Conservation (phyloP, 1,140 invertebrate genomes). For the Coptotermes formosanus region DNA sequence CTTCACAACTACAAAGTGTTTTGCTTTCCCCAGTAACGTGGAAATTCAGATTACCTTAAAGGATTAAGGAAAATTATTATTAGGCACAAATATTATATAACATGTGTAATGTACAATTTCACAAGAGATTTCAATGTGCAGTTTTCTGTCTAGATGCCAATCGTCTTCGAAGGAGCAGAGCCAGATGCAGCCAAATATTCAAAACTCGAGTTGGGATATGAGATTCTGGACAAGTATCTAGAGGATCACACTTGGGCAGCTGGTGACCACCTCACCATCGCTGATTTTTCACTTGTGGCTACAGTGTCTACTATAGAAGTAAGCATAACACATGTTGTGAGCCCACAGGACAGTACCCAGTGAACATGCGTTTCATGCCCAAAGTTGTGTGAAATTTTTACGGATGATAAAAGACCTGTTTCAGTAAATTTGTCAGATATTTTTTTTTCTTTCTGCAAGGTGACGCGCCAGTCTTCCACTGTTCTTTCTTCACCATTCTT, state of each 20-base stretch:
- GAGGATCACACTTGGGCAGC: constrained; percentile 63
- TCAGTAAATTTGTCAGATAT: too few relatives aligned
- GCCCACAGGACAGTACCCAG: too few relatives aligned
- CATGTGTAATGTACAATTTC: too few relatives aligned
- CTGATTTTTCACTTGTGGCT: constrained; percentile 65
- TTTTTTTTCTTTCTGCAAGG: too few relatives aligned
- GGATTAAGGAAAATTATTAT: too few relatives aligned
- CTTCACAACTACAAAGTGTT: too few relatives aligned
- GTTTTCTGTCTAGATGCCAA: constrained; percentile 59
- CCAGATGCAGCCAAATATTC: constrained; percentile 62
- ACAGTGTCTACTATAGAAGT: constrained; percentile 65
- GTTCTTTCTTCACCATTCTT: neutral
- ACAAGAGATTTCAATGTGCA: neutral
- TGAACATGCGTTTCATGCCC: constrained; percentile 18
- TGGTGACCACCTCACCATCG: constrained; percentile 69
- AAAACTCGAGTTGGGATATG: constrained; percentile 61
- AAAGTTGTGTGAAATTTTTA: neutral
- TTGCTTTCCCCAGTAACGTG: too few relatives aligned
- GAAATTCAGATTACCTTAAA: too few relatives aligned
- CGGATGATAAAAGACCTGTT: neutral
- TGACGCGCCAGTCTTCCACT: neutral
- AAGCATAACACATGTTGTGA: constrained; percentile 18
- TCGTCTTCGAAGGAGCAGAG: constrained; percentile 61
- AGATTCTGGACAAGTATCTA: constrained; percentile 65
- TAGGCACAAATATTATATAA: too few relatives aligned